A percentile compares a stretch with the other conserved stretches of the same genome.
phyloP scores from a whole-genome alignment of 2,113 vertebrate species.

The Phylloscopus trochiloides region DNA sequence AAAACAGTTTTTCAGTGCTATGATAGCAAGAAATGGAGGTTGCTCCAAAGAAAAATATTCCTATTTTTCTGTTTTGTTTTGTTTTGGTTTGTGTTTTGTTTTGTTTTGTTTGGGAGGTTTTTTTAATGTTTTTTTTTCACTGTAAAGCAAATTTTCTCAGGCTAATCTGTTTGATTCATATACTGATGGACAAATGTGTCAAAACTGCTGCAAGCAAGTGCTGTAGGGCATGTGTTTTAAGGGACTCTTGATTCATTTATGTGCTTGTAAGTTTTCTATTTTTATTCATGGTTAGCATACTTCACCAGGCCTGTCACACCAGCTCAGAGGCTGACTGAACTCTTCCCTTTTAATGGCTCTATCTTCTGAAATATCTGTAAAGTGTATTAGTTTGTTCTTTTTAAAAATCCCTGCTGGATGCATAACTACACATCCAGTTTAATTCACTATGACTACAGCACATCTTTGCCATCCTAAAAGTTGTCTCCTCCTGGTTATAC shows the following conservation, averaged over 20 bases:
- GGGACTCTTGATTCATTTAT: slow-evolving; percentile 13
- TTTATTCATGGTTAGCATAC: background rate
- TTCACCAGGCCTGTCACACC: background rate
- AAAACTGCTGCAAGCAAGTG: background rate
- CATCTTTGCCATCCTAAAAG: background rate
- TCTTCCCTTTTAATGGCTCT: background rate
- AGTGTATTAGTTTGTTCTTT: background rate
- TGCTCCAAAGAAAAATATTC: background rate
- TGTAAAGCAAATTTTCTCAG: slow-evolving; percentile 31
- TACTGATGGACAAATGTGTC: slow-evolving; percentile 22
- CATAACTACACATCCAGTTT: background rate
- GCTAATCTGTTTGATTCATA: slow-evolving; percentile 9
- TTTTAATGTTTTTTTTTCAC: background rate
- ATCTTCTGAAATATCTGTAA: background rate
- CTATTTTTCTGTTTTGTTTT: background rate
- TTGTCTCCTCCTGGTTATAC: background rate
- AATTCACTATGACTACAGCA: background rate
- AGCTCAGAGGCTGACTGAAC: background rate
- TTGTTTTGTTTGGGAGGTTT: background rate
- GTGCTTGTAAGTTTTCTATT: background rate
- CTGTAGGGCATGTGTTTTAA: slow-evolving; percentile 31
- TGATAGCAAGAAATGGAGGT: background rate
- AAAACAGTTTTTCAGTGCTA: background rate
- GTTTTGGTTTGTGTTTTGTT: background rate
- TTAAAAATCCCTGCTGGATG: background rate